Conservation (phyloP, 2,113 vertebrate species). For the Apaloderma vittatum region DNA sequence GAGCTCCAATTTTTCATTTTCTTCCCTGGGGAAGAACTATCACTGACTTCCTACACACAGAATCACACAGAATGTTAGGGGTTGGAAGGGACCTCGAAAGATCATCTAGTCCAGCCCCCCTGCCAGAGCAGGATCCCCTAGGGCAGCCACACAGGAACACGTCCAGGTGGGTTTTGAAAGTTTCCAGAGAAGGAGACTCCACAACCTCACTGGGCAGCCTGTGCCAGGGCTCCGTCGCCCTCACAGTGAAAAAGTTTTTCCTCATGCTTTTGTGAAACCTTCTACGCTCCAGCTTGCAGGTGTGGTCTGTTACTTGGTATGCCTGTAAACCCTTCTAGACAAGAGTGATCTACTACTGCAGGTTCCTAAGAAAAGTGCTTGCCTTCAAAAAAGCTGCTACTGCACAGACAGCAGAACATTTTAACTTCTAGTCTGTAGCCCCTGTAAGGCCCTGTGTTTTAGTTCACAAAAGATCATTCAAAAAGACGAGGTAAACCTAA, state of each 20-base stretch:
- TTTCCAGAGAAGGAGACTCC: no score
- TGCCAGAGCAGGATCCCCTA: no score
- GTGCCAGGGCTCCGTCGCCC: no score
- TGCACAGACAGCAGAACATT: fast-evolving
- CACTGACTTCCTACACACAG: background rate
- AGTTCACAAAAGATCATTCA: background rate
- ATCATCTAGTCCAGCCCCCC: no score
- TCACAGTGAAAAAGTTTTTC: no score
- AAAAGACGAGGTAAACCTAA: background rate
- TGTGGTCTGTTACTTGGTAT: background rate
- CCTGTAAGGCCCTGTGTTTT: background rate
- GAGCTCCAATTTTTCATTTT: fast-evolving
- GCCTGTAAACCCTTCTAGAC: background rate
- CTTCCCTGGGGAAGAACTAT: background rate
- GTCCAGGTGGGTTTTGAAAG: no score
- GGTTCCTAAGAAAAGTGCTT: background rate
- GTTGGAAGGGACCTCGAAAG: no score
- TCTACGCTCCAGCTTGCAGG: background rate
- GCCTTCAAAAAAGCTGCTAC: background rate
- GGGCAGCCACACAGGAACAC: no score
- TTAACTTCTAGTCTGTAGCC: background rate
- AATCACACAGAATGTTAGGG: background rate
- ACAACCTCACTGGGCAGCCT: no score
- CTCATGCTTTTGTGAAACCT: no score
- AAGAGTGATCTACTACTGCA: background rate